Evolutionary conservation across 2,797 vertebrate genomes (phyloP).

Genomic region (Sarcoramphus papa): DNA sequence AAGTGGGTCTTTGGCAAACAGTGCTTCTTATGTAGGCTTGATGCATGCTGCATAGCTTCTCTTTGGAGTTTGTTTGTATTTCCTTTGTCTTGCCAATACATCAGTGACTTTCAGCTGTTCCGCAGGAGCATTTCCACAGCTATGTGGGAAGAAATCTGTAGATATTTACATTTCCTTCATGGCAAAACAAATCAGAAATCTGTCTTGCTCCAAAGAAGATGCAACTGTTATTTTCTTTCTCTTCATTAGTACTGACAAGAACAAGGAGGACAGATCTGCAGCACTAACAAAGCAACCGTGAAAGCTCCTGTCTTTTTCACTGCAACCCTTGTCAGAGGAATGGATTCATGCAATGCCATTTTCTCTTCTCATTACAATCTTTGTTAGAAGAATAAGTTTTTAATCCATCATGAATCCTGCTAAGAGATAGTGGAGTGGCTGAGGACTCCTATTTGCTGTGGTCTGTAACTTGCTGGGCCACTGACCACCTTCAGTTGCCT

Average conservation of each 20-base stretch:
- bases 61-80: not conserved
- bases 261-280: not conserved
- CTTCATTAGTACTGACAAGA: not conserved
- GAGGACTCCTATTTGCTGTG: not conserved
- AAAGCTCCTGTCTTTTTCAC: not conserved
- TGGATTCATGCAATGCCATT: not conserved
- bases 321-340: not conserved
- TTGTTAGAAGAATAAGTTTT: not conserved
- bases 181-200: not conserved
- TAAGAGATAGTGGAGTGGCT: not conserved
- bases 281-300: not conserved
- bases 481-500: not conserved
- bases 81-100: not conserved
- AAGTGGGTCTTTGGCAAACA: not conserved
- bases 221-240: not conserved
- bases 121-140: not conserved
- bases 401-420: not conserved
- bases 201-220: not conserved
- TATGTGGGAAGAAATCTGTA: not conserved
- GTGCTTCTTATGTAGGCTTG: not conserved
- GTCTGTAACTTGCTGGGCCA: not conserved
- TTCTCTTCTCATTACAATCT: not conserved
- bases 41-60: not conserved
- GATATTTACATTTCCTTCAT: not conserved
- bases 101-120: not conserved